Percentiles rank a stretch among this genome's conserved stretches.
These are phyloP conservation scores for Cottoperca gobio DNA, from an alignment of 2,797 vertebrate species.

Conservation along the genomic window DNA sequence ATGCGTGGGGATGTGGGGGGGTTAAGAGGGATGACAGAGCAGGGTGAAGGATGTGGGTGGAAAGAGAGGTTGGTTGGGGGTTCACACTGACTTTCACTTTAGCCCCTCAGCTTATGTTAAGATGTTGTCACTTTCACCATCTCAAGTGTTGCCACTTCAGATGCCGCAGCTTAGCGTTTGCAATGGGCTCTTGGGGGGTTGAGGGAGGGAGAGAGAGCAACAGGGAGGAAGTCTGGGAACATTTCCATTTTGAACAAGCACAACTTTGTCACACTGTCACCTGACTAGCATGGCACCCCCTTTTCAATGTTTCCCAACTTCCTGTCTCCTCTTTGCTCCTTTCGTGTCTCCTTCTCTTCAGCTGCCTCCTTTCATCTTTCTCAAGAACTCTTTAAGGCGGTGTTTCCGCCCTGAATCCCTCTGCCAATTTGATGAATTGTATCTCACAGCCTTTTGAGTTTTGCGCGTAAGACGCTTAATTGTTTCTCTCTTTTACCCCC, in stretches of 20 bases:
- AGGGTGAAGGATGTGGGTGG: conserved; percentile 64
- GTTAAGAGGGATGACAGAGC: conserved; percentile 51
- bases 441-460: conserved; percentile 71
- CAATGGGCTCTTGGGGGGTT: conserved; percentile 57
- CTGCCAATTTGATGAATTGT: conserved; percentile 71
- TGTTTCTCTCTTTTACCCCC: conserved; percentile 54
- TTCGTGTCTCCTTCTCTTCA: conserved; percentile 57
- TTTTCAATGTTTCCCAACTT: conserved; percentile 73
- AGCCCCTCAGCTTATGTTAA: conserved; percentile 84
- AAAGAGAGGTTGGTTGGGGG: conserved; percentile 71
- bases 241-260: conserved; percentile 82
- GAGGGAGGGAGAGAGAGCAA: conserved; percentile 57
- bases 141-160: conserved; percentile 88
- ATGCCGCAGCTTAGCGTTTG: conserved; percentile 83
- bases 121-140: conserved; percentile 88
- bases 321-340: conserved; percentile 71
- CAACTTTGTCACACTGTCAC: conserved; percentile 78
- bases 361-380: conserved; percentile 68
- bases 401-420: conserved; percentile 66
- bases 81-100: conserved; percentile 78
- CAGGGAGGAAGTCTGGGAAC: conserved; percentile 80
- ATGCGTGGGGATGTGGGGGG: not conserved
- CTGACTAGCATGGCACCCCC: conserved; percentile 66
- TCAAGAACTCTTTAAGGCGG: conserved; percentile 75
- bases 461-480: conserved; percentile 66